A percentile compares a stretch with the other conserved stretches of the same genome.
phyloP scores from a whole-genome alignment of 1,140 invertebrate genomes.

The Drosophila teissieri region DNA sequence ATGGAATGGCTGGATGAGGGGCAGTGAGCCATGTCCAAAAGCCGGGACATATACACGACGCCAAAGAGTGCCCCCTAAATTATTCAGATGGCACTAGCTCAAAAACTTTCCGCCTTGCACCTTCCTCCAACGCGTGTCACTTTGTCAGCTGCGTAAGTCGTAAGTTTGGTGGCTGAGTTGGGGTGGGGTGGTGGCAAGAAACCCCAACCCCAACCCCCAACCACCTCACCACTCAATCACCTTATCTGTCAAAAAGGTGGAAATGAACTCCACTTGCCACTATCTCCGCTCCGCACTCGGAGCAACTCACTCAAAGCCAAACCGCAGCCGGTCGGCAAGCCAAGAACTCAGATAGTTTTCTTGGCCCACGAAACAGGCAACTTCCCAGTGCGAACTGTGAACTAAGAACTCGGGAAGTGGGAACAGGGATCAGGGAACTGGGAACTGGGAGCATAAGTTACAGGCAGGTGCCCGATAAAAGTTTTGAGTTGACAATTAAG shows the following conservation, averaged over 20 bases:
- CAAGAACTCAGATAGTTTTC: constrained; percentile 52
- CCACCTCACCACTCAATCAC: constrained; percentile 20
- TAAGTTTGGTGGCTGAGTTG: constrained; percentile 25
- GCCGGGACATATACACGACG: not conserved
- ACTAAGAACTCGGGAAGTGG: not conserved
- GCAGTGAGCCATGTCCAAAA: constrained; percentile 5
- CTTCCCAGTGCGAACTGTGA: not conserved
- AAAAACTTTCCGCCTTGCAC: constrained; percentile 33
- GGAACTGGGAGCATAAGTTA: constrained; percentile 29
- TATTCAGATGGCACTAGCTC: constrained; percentile 63
- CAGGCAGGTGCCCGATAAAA: constrained; percentile 75
- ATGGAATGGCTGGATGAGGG: not conserved
- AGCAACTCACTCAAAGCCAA: constrained; percentile 50
- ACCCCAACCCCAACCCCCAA: too few species aligned
- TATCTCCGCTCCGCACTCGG: constrained; percentile 16
- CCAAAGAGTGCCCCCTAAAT: constrained; percentile 49
- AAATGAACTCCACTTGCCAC: constrained; percentile 46
- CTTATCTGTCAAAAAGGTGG: constrained; percentile 41
- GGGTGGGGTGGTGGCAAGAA: not conserved
- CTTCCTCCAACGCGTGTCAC: constrained; percentile 54
- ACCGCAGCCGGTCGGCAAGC: constrained; percentile 30
- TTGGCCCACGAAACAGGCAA: not conserved
- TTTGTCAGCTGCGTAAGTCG: constrained; percentile 52
- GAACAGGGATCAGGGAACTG: too few species aligned
- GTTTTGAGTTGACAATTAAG: constrained; percentile 84